A percentile compares a stretch with the other conserved stretches of the same genome.
Evolutionary conservation across 2,888 invertebrate species (phyloP).

Genomic region (Himalopsyche tibetana): DNA sequence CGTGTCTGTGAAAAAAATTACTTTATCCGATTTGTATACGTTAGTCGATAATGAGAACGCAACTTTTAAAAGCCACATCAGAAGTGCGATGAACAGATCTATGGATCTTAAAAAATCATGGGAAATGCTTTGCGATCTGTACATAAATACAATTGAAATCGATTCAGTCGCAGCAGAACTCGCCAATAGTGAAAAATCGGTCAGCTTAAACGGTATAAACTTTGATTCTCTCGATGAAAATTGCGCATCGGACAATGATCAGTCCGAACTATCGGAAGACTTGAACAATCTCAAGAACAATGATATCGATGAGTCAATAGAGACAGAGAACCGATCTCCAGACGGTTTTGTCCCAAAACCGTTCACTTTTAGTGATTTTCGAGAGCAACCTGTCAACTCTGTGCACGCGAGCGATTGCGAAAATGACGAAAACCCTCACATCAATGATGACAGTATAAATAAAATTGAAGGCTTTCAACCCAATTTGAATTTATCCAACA

Average conservation of each 20-base stretch:
- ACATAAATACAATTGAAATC: conserved; percentile 70
- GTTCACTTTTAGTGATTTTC: conserved; percentile 79
- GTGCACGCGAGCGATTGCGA: conserved; percentile 64
- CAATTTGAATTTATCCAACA: conserved; percentile 70
- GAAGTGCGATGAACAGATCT: conserved; percentile 73
- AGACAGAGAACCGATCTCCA: conserved; percentile 73
- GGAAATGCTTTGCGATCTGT: conserved; percentile 79
- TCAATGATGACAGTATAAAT: conserved; percentile 45
- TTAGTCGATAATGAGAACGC: conserved; percentile 53
- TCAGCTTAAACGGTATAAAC: conserved; percentile 72
- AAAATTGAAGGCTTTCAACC: conserved; percentile 68
- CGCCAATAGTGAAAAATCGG: conserved; percentile 60
- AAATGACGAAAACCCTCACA: conserved; percentile 64
- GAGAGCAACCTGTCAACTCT: conserved; percentile 71
- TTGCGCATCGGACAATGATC: conserved; percentile 69
- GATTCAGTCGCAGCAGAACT: conserved; percentile 63
- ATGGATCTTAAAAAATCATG: conserved; percentile 80
- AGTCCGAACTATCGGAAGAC: conserved; percentile 71
- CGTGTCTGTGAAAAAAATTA: conserved; percentile 53
- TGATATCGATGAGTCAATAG: conserved; percentile 65
- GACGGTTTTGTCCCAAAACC: conserved; percentile 70
- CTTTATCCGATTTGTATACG: conserved; percentile 48
- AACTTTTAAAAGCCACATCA: conserved; percentile 33
- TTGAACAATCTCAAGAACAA: conserved; percentile 47
- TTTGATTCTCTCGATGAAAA: conserved; percentile 71